Base-by-base conservation (phyloP, 2,113 vertebrate genomes). In the Mesitornis unicolor region DNA sequence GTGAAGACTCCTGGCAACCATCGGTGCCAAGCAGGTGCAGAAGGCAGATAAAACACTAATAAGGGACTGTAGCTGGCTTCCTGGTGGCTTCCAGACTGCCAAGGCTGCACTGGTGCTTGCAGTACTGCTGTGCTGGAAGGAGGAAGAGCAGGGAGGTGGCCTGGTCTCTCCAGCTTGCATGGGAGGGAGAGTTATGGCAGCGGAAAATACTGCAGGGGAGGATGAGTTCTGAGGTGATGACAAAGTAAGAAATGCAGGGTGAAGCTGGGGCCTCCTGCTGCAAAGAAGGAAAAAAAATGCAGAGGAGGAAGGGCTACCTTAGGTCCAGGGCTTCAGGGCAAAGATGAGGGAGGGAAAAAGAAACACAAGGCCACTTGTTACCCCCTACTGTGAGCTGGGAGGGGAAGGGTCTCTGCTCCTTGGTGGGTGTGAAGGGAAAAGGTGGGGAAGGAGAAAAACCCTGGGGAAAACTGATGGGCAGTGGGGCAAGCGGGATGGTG, bases 361-460 rank as follows among this genome's bases (percentile, higher is more conserved):
- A 63, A 61, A 74, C 5, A 70, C 21, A 65, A 60, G 54, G 56
- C 83, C 86, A 95, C 95, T 95, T 95, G 92, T 95, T 90, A 95
- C 40, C 86, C 42, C 7, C 7, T 19, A 29, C 35, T 5, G 56
- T 22, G 60, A 86, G 47, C 47, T 43, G 33, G 16, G 12, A 76
- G 42, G 40, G 57, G 53, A 78, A n/a, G n/a, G 24, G 22, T 2
- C 42, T 56, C 20, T 54, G n/a, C 17, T 67, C 29, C 33, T n/a
- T 11, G 29, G 11, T 38, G 43, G 11, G 54, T 29, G n/a, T 16
- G 29, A 42, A 54, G 21, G 76, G 47, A 65, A 56, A 47, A 35
- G 29, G 6, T 38, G 61, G 43, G 28, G 48, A 56, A 61, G 33
- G 12, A 69, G 11, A 33, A 36, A 53, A 40, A 17, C 80, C 9